A percentile compares a stretch with the other conserved stretches of the same genome.
Evolutionary conservation across 2,888 invertebrate species (phyloP).

Genomic region (Argynnis bischoffii): DNA sequence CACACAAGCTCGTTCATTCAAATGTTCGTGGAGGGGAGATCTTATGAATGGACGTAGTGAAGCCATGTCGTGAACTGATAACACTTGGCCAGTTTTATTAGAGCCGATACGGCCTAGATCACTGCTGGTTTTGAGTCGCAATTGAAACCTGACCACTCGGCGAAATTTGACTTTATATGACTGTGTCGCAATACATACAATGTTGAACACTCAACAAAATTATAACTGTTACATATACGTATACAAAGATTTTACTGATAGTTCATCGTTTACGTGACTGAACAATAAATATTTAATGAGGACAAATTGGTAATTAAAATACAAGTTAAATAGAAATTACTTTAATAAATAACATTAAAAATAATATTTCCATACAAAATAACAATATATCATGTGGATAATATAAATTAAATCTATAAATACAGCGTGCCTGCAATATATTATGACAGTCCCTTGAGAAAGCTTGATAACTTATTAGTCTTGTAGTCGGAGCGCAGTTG

Average conservation of each 20-base stretch:
- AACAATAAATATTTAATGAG: conserved; percentile 11
- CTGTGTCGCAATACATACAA: conserved; percentile 45
- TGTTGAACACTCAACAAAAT: conserved; percentile 16
- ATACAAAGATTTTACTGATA: conserved; percentile 12
- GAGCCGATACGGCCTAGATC: conserved; percentile 53
- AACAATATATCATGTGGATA: conserved; percentile 43
- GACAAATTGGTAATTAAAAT: conserved; percentile 32
- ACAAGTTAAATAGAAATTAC: conserved; percentile 24
- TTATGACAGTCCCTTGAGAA: conserved; percentile 81
- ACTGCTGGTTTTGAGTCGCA: conserved; percentile 36
- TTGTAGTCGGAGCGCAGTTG: conserved; percentile 97
- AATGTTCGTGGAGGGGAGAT: conserved; percentile 62
- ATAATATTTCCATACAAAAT: conserved; percentile 45
- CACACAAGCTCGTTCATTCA: conserved; percentile 71
- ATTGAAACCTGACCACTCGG: conserved; percentile 39
- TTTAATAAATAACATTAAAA: conserved; percentile 47
- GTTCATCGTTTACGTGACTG: conserved; percentile 17
- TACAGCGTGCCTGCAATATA: conserved; percentile 27
- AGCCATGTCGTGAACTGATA: conserved; percentile 68
- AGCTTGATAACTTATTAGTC: conserved; percentile 89
- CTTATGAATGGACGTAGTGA: conserved; percentile 82
- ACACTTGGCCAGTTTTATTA: conserved; percentile 66
- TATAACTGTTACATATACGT: conserved; percentile 3
- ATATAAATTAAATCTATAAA: conserved; percentile 31
- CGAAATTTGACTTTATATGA: conserved; percentile 46